Evolutionary conservation across 1,140 invertebrate species (phyloP).

Genomic region (Whitmania pigra): DNA sequence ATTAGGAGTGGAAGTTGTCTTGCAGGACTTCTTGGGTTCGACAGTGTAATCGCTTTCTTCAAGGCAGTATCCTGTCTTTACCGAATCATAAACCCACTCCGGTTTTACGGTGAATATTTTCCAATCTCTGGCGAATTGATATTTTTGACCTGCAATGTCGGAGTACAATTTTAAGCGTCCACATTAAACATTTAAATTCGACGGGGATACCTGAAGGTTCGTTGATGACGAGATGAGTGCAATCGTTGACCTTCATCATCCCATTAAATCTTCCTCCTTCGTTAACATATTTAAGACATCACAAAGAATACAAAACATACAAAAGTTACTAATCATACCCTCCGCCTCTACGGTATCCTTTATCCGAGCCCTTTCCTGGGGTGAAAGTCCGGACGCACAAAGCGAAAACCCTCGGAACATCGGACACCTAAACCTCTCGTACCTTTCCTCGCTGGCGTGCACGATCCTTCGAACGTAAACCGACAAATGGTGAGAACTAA

Average conservation of each 20-base stretch:
- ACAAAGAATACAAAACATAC: background rate
- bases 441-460: conserved; percentile 51
- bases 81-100: conserved; percentile 65
- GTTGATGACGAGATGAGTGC: conserved; percentile 46
- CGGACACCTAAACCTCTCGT: conserved; percentile 57
- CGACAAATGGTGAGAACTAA: background rate
- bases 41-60: conserved; percentile 55
- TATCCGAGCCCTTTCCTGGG: conserved; percentile 55
- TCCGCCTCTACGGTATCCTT: conserved; percentile 53
- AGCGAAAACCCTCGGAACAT: conserved; percentile 64
- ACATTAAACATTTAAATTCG: background rate
- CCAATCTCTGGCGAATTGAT: conserved; percentile 60
- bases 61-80: conserved; percentile 57
- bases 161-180: background rate
- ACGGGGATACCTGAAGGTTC: conserved; percentile 51
- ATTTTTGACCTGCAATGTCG: conserved; percentile 49
- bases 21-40: conserved; percentile 24
- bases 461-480: conserved; percentile 36
- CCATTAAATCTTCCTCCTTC: conserved; percentile 45
- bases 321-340: conserved; percentile 29
- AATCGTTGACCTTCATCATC: conserved; percentile 46
- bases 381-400: conserved; percentile 61
- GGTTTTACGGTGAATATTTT: conserved; percentile 58
- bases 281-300: conserved; percentile 22
- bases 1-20: conserved; percentile 35